Percentiles rank a stretch among this genome's conserved stretches.
These are phyloP conservation scores for Melipona bicolor DNA, from an alignment of 2,888 invertebrate genomes.

Conservation along the genomic window DNA sequence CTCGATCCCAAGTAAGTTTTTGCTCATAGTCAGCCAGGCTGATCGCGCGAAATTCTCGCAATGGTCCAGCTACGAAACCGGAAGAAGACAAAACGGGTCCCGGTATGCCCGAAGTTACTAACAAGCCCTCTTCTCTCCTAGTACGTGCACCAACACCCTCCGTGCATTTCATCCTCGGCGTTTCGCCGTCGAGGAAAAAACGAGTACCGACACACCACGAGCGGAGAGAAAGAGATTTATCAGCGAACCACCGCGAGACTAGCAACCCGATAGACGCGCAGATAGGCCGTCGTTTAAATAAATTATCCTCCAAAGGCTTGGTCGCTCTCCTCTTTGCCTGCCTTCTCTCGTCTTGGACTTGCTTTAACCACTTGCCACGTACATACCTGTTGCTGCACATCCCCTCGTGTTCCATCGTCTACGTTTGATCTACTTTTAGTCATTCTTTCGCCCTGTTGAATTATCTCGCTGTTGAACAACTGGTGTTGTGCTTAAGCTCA, in stretches of 20 bases:
- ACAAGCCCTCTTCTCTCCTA: slow-evolving; percentile 32
- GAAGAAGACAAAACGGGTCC: slow-evolving; percentile 49
- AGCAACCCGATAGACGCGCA: slow-evolving; percentile 60
- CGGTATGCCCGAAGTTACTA: slow-evolving; percentile 44
- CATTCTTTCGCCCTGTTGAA: background rate
- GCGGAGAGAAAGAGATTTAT: slow-evolving; percentile 61
- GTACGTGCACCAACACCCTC: slow-evolving; percentile 8
- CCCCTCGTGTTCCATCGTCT: background rate
- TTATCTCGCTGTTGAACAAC: slow-evolving; percentile 12
- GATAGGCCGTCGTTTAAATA: slow-evolving; percentile 64
- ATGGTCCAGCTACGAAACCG: slow-evolving; percentile 50
- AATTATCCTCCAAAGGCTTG: slow-evolving; percentile 58
- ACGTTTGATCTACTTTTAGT: slow-evolving; percentile 24
- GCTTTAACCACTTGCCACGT: slow-evolving; percentile 2
- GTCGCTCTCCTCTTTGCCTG: background rate
- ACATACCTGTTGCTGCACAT: slow-evolving; percentile 34
- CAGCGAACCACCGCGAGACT: slow-evolving; percentile 49
- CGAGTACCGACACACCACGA: slow-evolving; percentile 51
- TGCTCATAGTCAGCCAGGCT: background rate
- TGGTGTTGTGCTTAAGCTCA: background rate
- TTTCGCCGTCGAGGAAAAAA: slow-evolving; percentile 31
- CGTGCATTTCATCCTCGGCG: background rate
- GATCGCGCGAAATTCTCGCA: slow-evolving; percentile 33
- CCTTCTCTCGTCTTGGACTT: background rate
- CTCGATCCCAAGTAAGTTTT: too few relatives aligned